Evolutionary conservation across 2,888 invertebrate genomes (phyloP).

Genomic region (Hipparchia sbordonii): DNA sequence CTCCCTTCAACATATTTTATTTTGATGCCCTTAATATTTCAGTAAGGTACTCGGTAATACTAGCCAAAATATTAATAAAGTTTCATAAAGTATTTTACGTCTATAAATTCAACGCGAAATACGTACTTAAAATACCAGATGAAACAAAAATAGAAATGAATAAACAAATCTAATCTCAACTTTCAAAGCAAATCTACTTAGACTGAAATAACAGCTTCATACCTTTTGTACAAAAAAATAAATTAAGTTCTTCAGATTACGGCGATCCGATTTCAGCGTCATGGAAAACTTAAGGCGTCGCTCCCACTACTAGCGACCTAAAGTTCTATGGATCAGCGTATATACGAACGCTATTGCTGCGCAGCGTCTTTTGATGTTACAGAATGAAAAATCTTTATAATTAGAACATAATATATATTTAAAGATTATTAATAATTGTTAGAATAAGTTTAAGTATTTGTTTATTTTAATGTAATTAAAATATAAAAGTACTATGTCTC

Average conservation of each 20-base stretch:
- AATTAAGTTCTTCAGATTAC: conserved; percentile 12
- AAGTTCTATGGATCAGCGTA: too few species aligned
- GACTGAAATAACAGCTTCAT: conserved; percentile 26
- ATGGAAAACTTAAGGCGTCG: background rate
- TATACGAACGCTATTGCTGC: too few species aligned
- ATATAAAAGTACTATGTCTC: too few species aligned
- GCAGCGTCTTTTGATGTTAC: too few species aligned
- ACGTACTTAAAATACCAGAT: too few species aligned
- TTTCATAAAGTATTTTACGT: background rate
- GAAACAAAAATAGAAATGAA: background rate
- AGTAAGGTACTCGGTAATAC: background rate
- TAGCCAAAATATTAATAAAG: too few species aligned
- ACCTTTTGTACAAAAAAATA: conserved; percentile 25
- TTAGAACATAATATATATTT: too few species aligned
- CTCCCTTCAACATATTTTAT: background rate
- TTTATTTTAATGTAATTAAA: too few species aligned
- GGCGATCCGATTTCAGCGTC: conserved; percentile 11
- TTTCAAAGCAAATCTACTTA: conserved; percentile 12
- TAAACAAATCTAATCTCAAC: background rate
- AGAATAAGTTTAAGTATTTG: too few species aligned
- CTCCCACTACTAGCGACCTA: too few species aligned
- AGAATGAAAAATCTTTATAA: too few species aligned
- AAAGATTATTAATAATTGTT: too few species aligned
- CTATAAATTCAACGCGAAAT: background rate
- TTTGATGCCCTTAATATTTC: background rate